Base-by-base conservation (phyloP, 2,113 vertebrate species). In the Capreolus pygargus region DNA sequence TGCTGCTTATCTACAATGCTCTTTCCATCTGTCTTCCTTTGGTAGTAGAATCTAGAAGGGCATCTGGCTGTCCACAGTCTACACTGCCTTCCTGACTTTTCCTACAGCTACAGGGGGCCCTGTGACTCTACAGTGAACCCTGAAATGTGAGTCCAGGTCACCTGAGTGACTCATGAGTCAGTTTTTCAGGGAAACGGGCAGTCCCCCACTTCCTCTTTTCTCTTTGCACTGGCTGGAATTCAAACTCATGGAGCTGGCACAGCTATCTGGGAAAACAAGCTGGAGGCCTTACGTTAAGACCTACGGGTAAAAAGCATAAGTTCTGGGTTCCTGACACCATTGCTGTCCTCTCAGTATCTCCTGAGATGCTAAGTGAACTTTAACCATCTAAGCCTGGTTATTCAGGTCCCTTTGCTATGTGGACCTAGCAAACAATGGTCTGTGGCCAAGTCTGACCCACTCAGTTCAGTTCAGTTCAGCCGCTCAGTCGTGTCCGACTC, bases 221-320 rank as follows among this genome's bases (percentile, higher is more conserved):
- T 4, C 6, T 25, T 21, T 17, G 45, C 27, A 14, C 23, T 5
- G n/a, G 21, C n/a, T 87, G 23, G 16, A n/a, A 43, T 87, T 74
- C 74, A 47, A 5, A 16, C n/a, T 39, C 16, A 4, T 25, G 17
- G 33, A 36, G 25, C 5, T 39, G 9, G 13, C 30, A 14, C 43
- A 83, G 64, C 7, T 14, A 15, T 5, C 36, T 82, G 45, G 57
- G 76, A 70, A 52, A 60, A 30, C 0, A 8, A 52, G 28, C 14
- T 60, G 50, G 30, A 30, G 30, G 17, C 43, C 28, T 79, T 28
- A 3, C 3, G 15, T 33, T 21, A 43, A n/a, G 27, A 9, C 7
- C 39, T 30, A 7, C 0, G 3, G 14, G 19, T 10, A 33, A 67
- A 47, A 57, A 33, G 36, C 17, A 1, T 3, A 33, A 1, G 39